phyloP scores from a whole-genome alignment of 1,140 invertebrate species.

The Panulirus ornatus region DNA sequence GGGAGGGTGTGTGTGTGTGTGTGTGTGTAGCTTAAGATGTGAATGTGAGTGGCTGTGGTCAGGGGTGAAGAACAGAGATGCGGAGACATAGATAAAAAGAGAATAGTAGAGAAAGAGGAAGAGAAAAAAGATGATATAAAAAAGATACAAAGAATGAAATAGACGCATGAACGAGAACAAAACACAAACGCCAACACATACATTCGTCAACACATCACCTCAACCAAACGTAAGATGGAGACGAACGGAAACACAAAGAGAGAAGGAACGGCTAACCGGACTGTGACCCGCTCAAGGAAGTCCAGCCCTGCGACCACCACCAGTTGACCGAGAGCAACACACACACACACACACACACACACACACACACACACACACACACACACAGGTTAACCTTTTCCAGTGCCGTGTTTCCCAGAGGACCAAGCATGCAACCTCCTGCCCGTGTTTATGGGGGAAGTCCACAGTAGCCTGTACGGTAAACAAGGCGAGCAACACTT shows the following conservation, averaged over 20 bases:
- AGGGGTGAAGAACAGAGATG: too few species aligned
- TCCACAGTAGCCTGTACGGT: background rate
- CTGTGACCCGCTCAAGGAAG: background rate
- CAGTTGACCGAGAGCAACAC: background rate
- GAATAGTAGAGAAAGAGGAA: too few species aligned
- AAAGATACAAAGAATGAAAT: background rate
- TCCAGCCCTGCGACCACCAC: too few species aligned
- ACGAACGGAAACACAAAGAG: too few species aligned
- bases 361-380: background rate
- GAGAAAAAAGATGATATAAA: background rate
- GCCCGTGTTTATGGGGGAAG: background rate
- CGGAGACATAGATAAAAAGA: too few species aligned
- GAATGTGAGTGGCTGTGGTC: too few species aligned
- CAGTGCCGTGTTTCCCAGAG: background rate
- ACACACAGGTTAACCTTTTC: background rate
- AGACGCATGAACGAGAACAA: background rate
- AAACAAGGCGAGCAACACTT: background rate
- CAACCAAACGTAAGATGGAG: too few species aligned
- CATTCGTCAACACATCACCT: too few species aligned
- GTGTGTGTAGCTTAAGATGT: too few species aligned
- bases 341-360: background rate
- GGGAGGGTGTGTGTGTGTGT: too few species aligned
- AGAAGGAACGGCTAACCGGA: background rate
- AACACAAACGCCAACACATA: too few species aligned
- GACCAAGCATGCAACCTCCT: background rate